phyloP scores from a whole-genome alignment of 2,113 vertebrate species.

The Hippocampus abdominalis region DNA sequence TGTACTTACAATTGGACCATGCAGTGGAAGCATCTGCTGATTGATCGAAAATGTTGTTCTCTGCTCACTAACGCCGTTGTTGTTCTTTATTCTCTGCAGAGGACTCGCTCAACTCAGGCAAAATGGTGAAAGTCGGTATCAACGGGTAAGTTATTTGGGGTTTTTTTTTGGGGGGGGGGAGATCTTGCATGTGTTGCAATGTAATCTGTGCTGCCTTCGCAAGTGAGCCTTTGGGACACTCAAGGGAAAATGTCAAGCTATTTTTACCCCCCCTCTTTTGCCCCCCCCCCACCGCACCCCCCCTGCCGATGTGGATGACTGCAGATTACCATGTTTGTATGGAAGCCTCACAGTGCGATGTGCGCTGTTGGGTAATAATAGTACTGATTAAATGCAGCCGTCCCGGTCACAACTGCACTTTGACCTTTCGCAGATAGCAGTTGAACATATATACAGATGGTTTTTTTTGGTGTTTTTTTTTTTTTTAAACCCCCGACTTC shows the following conservation, averaged over 20 bases:
- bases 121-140: slow-evolving; percentile 79
- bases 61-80: neutral
- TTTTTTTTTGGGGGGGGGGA: neutral
- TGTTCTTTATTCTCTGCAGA: slow-evolving; percentile 42
- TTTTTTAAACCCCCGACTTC: neutral
- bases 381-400: neutral
- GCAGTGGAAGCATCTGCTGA: neutral
- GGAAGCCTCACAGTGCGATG: neutral
- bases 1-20: neutral
- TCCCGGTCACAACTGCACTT: slow-evolving; percentile 41
- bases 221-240: neutral
- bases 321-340: slow-evolving; percentile 1
- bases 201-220: neutral
- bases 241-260: slow-evolving; percentile 7
- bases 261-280: neutral
- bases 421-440: slow-evolving; percentile 35
- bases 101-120: slow-evolving; percentile 68
- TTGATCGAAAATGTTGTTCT: neutral
- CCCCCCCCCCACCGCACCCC: neutral
- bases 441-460: neutral
- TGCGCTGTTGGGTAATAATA: slow-evolving; percentile 3
- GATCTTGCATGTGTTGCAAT: no score
- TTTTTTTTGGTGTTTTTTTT: neutral
- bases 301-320: neutral
- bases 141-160: slow-evolving; percentile 74